Percentiles rank a stretch among this genome's conserved stretches.
Evolutionary conservation across 2,113 vertebrate genomes (phyloP).

Genomic region (Epinephelus lanceolatus): DNA sequence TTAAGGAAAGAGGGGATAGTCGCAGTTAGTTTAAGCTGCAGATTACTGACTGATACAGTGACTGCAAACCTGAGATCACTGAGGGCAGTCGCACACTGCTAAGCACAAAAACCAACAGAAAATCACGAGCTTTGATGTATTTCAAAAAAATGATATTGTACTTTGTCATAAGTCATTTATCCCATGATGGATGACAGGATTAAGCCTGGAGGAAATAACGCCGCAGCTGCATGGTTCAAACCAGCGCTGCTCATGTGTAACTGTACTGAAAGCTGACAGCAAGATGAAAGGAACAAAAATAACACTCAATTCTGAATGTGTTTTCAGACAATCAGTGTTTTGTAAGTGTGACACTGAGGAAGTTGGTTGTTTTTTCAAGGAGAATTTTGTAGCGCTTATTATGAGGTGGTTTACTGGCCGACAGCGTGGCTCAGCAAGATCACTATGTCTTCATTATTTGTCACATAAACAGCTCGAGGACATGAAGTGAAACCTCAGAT

Average conservation of each 20-base stretch:
- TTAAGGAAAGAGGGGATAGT: not conserved
- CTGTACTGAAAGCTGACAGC: not conserved
- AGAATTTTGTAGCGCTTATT: not conserved
- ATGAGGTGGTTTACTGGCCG: not conserved
- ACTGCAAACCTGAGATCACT: slow-evolving; percentile 4
- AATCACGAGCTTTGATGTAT: not conserved
- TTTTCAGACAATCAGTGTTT: not conserved
- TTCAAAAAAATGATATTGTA: not conserved
- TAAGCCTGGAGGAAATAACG: slow-evolving; percentile 8
- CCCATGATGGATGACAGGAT: slow-evolving; percentile 10
- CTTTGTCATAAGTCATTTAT: not conserved
- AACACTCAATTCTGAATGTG: not conserved
- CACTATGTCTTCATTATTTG: slow-evolving; percentile 15
- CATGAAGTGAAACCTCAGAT: slow-evolving; percentile 7
- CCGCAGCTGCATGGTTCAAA: slow-evolving; percentile 14
- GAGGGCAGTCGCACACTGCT: not conserved
- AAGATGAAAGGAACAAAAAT: not conserved
- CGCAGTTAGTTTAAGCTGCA: slow-evolving; percentile 9
- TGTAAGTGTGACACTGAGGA: not conserved
- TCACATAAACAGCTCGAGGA: slow-evolving; percentile 22
- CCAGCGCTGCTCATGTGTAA: slow-evolving; percentile 21
- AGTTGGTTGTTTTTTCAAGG: not conserved
- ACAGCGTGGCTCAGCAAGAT: slow-evolving; percentile 14
- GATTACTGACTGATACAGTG: not conserved
- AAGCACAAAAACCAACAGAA: slow-evolving; percentile 4